phyloP scores from a whole-genome alignment of 2,797 vertebrate genomes.

The Hyperoplus immaculatus region DNA sequence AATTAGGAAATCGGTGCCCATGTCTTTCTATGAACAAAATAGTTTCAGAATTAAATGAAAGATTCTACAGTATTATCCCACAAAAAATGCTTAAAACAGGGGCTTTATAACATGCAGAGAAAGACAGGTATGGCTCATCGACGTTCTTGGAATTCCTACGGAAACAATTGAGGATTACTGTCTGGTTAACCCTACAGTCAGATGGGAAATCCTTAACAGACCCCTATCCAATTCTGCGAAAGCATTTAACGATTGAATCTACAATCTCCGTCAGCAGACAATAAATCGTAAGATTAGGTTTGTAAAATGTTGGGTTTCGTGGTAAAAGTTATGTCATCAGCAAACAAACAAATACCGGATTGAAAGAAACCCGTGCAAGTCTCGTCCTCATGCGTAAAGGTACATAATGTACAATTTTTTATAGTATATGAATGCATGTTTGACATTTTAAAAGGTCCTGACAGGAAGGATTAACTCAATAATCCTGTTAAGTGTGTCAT shows the following conservation, averaged over 20 bases:
- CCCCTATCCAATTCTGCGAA: conserved; percentile 6
- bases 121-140: not conserved
- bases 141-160: not conserved
- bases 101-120: not conserved
- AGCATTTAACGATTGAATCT: not conserved
- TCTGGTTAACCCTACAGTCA: conserved; percentile 12
- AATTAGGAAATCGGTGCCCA: not conserved
- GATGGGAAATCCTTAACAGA: conserved; percentile 12
- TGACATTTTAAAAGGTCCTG: conserved; percentile 15
- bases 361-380: not conserved
- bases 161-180: conserved; percentile 24
- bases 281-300: not conserved
- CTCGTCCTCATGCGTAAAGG: not conserved
- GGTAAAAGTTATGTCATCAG: not conserved
- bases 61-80: not conserved
- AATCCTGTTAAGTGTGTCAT: conserved; percentile 30
- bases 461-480: conserved; percentile 25
- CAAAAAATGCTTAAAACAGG: not conserved
- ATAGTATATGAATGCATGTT: not conserved
- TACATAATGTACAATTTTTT: not conserved
- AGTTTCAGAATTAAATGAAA: too few species aligned
- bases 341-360: not conserved
- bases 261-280: not conserved
- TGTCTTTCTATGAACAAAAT: not conserved
- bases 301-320: not conserved